phyloP scores from a whole-genome alignment of 2,113 vertebrate species.

The Neolamprologus sp. region DNA sequence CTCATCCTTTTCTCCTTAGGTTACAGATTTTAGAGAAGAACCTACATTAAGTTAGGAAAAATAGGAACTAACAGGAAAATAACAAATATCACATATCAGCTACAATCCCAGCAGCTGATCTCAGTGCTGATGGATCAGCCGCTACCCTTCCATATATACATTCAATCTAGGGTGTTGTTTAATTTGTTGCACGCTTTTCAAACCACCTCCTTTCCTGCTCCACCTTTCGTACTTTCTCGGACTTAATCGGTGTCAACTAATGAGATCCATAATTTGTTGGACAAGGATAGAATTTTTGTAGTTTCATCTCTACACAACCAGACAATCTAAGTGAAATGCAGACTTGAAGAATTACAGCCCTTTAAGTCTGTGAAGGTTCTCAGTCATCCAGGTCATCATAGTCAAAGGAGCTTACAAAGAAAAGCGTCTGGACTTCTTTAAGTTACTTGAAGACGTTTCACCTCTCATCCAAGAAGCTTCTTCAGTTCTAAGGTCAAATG shows the following conservation, averaged over 20 bases:
- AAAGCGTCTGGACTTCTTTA: too few relatives aligned
- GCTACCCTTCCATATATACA: neutral
- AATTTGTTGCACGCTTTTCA: neutral
- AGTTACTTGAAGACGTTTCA: too few relatives aligned
- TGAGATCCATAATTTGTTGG: neutral
- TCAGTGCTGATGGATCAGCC: neutral
- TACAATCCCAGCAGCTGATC: neutral
- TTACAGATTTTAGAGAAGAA: neutral
- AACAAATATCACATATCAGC: neutral
- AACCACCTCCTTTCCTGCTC: accelerated
- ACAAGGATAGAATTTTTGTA: neutral
- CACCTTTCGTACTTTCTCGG: accelerated
- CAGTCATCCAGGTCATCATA: too few relatives aligned
- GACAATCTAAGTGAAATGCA: neutral
- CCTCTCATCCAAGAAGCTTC: too few relatives aligned
- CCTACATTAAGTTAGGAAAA: neutral
- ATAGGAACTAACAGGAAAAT: neutral
- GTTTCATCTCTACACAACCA: neutral
- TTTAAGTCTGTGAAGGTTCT: too few relatives aligned
- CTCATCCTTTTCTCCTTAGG: neutral
- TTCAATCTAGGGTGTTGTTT: neutral
- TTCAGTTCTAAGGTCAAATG: too few relatives aligned
- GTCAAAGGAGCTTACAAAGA: too few relatives aligned
- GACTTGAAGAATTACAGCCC: neutral
- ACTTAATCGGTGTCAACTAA: neutral